Conservation (phyloP, 2,113 vertebrate genomes). For the Oophaga pumilio region DNA sequence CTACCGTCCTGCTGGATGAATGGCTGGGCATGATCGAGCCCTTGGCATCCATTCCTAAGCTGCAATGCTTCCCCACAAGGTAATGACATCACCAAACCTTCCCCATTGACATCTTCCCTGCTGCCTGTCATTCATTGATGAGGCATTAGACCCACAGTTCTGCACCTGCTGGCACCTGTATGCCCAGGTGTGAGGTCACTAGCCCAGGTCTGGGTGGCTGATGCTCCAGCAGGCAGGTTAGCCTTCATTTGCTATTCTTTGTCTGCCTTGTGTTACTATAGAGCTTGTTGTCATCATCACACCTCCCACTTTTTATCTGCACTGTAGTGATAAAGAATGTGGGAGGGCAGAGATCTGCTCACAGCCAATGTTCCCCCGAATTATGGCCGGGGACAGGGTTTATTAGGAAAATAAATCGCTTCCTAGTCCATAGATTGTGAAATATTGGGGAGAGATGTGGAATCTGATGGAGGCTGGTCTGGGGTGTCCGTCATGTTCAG, state of each 20-base stretch:
- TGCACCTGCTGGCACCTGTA: rapidly evolving
- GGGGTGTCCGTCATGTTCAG: too few relatives aligned
- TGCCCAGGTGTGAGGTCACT: too few relatives aligned
- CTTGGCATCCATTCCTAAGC: neutral
- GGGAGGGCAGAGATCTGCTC: conserved; percentile 16
- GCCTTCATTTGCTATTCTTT: conserved; percentile 16
- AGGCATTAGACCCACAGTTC: too few relatives aligned
- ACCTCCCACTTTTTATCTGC: conserved; percentile 41
- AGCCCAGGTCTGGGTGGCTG: too few relatives aligned
- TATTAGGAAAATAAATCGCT: too few relatives aligned
- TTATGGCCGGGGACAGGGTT: neutral
- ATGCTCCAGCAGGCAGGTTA: neutral
- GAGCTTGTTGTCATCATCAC: conserved; percentile 21
- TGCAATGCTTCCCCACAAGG: neutral
- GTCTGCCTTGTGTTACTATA: conserved; percentile 40
- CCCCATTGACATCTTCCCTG: neutral
- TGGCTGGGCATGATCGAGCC: neutral
- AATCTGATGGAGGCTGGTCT: too few relatives aligned
- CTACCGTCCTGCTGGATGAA: conserved; percentile 29
- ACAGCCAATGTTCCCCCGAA: neutral
- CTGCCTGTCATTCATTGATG: too few relatives aligned
- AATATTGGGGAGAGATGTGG: too few relatives aligned
- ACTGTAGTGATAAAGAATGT: conserved; percentile 31
- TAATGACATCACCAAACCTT: neutral
- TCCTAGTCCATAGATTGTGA: too few relatives aligned